A percentile compares a stretch with the other conserved stretches of the same genome.
phyloP scores from a whole-genome alignment of 2,797 vertebrate genomes.

The Scarus forsteni region DNA sequence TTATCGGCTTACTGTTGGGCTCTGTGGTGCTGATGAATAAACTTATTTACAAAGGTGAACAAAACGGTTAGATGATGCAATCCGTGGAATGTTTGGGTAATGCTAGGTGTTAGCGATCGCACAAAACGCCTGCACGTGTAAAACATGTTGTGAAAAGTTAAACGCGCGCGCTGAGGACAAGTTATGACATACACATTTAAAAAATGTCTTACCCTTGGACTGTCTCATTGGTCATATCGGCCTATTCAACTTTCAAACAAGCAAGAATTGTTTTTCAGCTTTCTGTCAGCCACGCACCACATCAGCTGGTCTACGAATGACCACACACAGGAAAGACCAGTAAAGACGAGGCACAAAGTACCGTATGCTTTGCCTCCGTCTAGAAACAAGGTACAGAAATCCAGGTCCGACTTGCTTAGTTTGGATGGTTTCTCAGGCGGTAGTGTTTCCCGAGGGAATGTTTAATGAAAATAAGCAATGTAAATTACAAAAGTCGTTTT shows the following conservation, averaged over 20 bases:
- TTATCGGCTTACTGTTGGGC: too few relatives aligned
- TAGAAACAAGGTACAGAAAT: conserved; percentile 61
- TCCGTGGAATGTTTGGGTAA: conserved; percentile 52
- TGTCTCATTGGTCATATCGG: conserved; percentile 83
- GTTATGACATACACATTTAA: neutral
- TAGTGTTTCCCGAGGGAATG: too few relatives aligned
- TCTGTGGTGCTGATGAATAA: too few relatives aligned
- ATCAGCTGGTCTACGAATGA: conserved; percentile 76
- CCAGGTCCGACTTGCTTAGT: conserved; percentile 45
- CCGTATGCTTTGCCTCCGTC: conserved; percentile 57
- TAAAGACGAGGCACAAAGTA: conserved; percentile 61
- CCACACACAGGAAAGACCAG: conserved; percentile 49
- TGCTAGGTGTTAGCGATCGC: conserved; percentile 41
- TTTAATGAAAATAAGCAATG: too few relatives aligned
- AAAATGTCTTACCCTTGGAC: conserved; percentile 77
- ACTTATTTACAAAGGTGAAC: too few relatives aligned
- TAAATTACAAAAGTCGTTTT: too few relatives aligned
- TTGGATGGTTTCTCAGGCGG: neutral
- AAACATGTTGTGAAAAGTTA: neutral
- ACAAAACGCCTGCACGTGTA: neutral
- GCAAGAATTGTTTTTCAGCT: conserved; percentile 25
- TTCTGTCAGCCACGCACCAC: conserved; percentile 21
- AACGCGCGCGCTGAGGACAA: too few relatives aligned
- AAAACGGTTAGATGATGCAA: conserved; percentile 79
- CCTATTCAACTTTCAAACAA: conserved; percentile 29